Base-by-base conservation (phyloP, 2,113 vertebrate species). In the Apodemus sylvaticus region DNA sequence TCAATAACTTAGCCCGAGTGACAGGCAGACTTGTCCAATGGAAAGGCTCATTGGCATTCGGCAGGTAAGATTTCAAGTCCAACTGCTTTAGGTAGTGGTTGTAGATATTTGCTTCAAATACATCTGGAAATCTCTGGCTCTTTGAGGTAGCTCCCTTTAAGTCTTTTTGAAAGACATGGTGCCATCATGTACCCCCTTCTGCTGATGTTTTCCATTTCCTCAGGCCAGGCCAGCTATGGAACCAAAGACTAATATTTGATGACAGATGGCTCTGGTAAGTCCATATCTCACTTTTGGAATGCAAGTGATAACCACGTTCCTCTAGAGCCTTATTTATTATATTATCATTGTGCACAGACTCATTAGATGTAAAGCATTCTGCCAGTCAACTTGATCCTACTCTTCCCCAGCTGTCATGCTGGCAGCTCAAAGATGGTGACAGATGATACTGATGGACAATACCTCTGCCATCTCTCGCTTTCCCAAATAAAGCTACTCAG, bases 321-420 rank as follows among this genome's bases (percentile, higher is more conserved):
- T 98, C 97, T 51, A 2, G 81, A 97, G 98, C 81, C 0, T 82
- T 96, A 86, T 95, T 98, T 97, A 83, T 95, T 94, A 93, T 83
- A 88, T 92, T 78, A 74, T 96, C 34, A 94, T 94, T 98, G 97
- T 97, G 90, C 96, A 86, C 98, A 81, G 96, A 29, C 97, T 98
- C 98, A 97, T 98, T 98, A 96, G 96, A 97, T 97, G 93, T 96
- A 82, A 94, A 98, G 97, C 93, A n/a, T 94, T 93, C 98, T 98
- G 98, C 98, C 98, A 98, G 91, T 98, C 98, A 98, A 45, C 96
- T 95, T 94, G 24, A 73, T 97, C 83, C 9, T 34, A 82, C 97
- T 98, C 96, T 92, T 97, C 94, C 96, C 96, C 97, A 97, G 97
- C 98, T 98, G 98, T 98, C 98, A 97, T 0, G 0, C 87, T 31